Percentiles rank a stretch among this genome's conserved stretches.
Conservation (phyloP, 2,113 vertebrate species). For the Collichthys lucidus region DNA sequence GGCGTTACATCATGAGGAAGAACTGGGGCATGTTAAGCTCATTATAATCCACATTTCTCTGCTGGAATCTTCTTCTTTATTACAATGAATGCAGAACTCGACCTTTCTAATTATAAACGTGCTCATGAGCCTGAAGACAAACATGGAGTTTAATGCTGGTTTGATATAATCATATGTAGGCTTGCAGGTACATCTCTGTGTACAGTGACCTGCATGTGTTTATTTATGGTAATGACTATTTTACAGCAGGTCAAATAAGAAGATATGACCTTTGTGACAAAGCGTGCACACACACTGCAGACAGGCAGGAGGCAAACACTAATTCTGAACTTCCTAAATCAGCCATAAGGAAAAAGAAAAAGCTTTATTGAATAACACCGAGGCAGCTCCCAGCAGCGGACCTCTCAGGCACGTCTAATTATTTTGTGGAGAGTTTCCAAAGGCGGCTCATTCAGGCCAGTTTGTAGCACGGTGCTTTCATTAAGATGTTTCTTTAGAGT, state of each 20-base stretch:
- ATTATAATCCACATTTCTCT: constrained; percentile 42
- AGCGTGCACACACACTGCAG: neutral
- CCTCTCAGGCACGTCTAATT: constrained; percentile 64
- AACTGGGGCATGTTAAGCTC: constrained; percentile 38
- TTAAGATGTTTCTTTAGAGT: constrained; percentile 65
- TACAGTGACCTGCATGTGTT: neutral
- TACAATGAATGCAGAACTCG: constrained; percentile 18
- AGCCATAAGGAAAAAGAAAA: constrained; percentile 22
- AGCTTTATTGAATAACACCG: constrained; percentile 48
- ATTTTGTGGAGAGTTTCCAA: constrained; percentile 60
- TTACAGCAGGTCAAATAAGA: neutral
- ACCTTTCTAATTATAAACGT: neutral
- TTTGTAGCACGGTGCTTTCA: constrained; percentile 54
- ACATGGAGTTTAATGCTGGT: constrained; percentile 8
- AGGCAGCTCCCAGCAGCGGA: constrained; percentile 32
- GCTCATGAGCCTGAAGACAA: neutral
- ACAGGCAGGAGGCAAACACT: constrained; percentile 10
- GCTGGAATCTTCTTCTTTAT: constrained; percentile 17
- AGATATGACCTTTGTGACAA: constrained; percentile 13
- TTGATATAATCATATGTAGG: neutral
- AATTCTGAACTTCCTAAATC: constrained; percentile 29
- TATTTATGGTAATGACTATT: neutral
- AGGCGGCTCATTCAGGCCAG: constrained; percentile 50
- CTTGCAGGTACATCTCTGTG: neutral
- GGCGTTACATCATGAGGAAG: constrained; percentile 54